Percentiles rank a stretch among this genome's conserved stretches.
Evolutionary conservation across 1,140 invertebrate genomes (phyloP).

Genomic region (Sarcophaga bullata): DNA sequence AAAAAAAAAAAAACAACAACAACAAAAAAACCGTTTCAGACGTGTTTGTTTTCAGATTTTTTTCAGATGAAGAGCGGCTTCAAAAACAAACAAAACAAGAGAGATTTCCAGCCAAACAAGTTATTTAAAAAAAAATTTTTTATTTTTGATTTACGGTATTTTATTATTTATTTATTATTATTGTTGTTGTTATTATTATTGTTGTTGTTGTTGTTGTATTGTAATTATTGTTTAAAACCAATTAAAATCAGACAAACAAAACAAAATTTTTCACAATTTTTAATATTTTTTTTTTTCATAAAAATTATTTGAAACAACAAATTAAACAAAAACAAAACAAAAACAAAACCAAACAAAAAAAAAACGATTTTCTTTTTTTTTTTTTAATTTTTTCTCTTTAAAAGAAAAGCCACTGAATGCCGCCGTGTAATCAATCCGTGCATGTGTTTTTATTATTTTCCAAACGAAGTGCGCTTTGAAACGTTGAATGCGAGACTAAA

Average conservation of each 20-base stretch:
- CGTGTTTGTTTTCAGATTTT: not conserved
- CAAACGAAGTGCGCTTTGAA: slow-evolving; percentile 34
- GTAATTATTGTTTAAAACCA: not conserved
- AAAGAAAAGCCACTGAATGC: not conserved
- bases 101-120: slow-evolving; percentile 9
- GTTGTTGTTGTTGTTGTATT: not conserved
- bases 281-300: too few species aligned
- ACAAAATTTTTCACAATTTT: too few species aligned
- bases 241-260: too few species aligned
- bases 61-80: too few species aligned
- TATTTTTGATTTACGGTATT: too few species aligned
- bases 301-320: too few species aligned
- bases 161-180: too few species aligned
- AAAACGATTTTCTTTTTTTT: too few species aligned
- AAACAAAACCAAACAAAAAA: too few species aligned
- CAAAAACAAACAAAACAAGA: not conserved
- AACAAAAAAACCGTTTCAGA: not conserved
- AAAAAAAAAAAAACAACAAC: too few species aligned
- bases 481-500: slow-evolving; percentile 34
- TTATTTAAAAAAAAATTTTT: not conserved
- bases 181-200: not conserved
- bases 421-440: not conserved
- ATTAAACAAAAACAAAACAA: too few species aligned
- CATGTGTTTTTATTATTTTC: not conserved
- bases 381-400: not conserved